A percentile compares a stretch with the other conserved stretches of the same genome.
Conservation (phyloP, 2,113 vertebrate genomes). For the Tamias sibiricus region DNA sequence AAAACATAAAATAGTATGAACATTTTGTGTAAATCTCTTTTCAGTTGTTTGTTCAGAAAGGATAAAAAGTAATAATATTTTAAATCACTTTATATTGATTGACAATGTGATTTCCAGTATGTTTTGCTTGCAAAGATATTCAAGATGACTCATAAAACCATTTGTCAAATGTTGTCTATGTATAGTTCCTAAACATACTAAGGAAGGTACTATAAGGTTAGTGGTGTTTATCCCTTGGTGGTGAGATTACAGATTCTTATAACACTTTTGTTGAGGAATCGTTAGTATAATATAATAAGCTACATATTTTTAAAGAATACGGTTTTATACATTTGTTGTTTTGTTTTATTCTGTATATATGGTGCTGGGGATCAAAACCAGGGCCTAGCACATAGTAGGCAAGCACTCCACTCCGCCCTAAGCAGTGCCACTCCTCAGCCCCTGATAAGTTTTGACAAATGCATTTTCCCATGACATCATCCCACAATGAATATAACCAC, state of each 20-base stretch:
- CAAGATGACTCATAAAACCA: neutral
- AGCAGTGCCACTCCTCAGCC: too few relatives aligned
- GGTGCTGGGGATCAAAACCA: neutral
- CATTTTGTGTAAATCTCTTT: neutral
- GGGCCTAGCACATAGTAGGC: neutral
- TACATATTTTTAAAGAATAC: neutral
- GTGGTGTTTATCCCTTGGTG: neutral
- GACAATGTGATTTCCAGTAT: neutral
- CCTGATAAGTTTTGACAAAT: neutral
- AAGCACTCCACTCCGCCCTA: neutral
- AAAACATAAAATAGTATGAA: neutral
- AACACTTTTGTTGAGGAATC: neutral
- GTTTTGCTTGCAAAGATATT: neutral
- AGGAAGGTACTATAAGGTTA: neutral
- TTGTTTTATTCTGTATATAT: neutral
- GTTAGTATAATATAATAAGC: neutral
- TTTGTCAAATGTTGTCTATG: neutral
- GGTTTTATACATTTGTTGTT: neutral
- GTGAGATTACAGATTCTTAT: neutral
- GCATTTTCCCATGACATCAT: neutral
- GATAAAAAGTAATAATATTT: neutral
- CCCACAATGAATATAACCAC: neutral
- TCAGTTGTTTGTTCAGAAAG: neutral
- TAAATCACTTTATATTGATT: neutral
- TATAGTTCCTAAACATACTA: neutral